Evolutionary conservation across 2,113 vertebrate genomes (phyloP).

Genomic region (Notechis scutatus): DNA sequence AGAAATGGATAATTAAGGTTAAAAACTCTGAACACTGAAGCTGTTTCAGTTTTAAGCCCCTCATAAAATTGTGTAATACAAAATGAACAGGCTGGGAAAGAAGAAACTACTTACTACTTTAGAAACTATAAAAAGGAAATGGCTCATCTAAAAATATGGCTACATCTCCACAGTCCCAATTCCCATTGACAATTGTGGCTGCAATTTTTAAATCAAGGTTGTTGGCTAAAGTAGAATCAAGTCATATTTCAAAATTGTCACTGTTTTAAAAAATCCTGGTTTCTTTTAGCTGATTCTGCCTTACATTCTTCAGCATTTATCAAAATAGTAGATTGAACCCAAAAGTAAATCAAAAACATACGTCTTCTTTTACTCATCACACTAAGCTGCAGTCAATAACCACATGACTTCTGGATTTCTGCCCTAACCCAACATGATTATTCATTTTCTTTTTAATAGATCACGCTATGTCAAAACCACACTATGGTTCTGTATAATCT

Average conservation of each 20-base stretch:
- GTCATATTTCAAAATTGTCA: not conserved
- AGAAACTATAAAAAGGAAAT: not conserved
- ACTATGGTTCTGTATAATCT: not conserved
- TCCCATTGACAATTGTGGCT: not conserved
- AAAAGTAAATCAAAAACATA: not conserved
- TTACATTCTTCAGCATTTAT: not conserved
- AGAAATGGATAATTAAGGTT: not conserved
- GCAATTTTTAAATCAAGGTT: not conserved
- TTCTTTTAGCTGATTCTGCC: not conserved
- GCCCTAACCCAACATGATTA: not conserved
- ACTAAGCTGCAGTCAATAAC: not conserved
- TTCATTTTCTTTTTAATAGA: not conserved
- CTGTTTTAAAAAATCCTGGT: not conserved
- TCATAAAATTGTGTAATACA: not conserved
- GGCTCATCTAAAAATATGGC: not conserved
- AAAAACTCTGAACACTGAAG: not conserved
- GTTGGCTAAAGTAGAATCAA: not conserved
- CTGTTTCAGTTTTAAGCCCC: not conserved
- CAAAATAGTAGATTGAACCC: not conserved
- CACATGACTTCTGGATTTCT: not conserved
- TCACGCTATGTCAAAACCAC: not conserved
- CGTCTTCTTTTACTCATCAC: not conserved
- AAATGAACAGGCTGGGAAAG: not conserved
- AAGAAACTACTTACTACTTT: not conserved
- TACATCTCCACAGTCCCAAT: not conserved